Conservation (phyloP, 2,797 vertebrate genomes). For the Gallinago solitaria region DNA sequence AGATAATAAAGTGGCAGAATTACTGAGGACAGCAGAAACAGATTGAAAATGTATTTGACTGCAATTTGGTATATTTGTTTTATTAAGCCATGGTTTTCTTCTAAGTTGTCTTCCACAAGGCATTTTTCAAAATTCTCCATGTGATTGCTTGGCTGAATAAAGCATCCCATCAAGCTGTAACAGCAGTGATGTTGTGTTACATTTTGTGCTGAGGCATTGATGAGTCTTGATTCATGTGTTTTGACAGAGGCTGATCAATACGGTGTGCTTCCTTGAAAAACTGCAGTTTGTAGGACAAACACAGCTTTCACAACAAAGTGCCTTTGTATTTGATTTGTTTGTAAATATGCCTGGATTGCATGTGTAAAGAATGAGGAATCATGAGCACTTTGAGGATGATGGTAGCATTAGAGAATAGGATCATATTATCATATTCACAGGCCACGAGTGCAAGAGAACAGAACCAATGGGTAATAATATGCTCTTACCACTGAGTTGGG, state of each 20-base stretch:
- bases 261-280: not conserved
- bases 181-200: not conserved
- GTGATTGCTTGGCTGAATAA: not conserved
- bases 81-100: conserved; percentile 21
- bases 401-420: not conserved
- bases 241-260: conserved; percentile 34
- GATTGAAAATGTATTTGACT: not conserved
- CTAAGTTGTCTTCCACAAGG: not conserved
- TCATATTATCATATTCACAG: not conserved
- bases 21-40: not conserved
- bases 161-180: not conserved
- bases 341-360: not conserved
- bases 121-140: conserved; percentile 14
- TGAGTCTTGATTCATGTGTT: conserved; percentile 37
- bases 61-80: not conserved
- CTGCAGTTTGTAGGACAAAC: not conserved
- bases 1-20: conserved; percentile 21
- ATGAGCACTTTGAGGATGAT: not conserved
- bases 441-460: not conserved
- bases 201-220: conserved; percentile 9
- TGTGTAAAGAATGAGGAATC: not conserved
- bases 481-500: not conserved
- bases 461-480: not conserved
- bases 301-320: conserved; percentile 38
- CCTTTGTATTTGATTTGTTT: conserved; percentile 34